Percentiles rank a stretch among this genome's conserved stretches.
Conservation (phyloP, 30 jellyfish, hydroid and myxozoan species). For the Hydractinia symbiolongicarpus region DNA sequence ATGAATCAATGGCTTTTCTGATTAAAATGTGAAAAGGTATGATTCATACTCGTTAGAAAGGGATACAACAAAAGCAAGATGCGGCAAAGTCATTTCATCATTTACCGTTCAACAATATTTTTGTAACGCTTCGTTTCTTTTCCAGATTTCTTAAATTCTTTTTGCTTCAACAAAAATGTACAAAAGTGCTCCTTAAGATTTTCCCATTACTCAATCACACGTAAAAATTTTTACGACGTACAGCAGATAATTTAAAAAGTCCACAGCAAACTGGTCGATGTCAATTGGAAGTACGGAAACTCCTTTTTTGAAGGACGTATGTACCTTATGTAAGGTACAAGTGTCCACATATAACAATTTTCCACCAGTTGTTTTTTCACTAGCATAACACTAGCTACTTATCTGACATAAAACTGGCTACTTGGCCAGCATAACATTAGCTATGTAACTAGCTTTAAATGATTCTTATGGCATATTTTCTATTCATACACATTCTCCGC, state of each 20-base stretch:
- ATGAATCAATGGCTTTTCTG: conserved; percentile 2
- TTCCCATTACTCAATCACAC: neutral
- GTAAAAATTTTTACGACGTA: too few relatives aligned
- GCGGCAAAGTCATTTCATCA: neutral
- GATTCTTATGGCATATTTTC: too few relatives aligned
- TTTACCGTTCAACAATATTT: neutral
- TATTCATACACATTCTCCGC: too few relatives aligned
- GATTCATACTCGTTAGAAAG: neutral
- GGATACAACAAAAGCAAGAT: neutral
- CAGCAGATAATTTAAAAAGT: neutral
- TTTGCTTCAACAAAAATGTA: neutral
- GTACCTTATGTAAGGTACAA: neutral
- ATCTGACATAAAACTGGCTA: too few relatives aligned
- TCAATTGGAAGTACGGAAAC: neutral
- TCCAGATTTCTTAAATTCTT: neutral
- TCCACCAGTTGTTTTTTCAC: too few relatives aligned
- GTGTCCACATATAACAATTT: too few relatives aligned
- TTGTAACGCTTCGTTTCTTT: neutral
- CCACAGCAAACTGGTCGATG: neutral
- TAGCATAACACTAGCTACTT: too few relatives aligned
- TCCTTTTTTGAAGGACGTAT: conserved; percentile 4
- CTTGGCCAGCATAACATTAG: too few relatives aligned
- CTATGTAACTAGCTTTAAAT: too few relatives aligned
- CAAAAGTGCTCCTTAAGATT: neutral
- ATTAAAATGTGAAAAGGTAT: neutral